Conservation (phyloP, 1,140 invertebrate genomes). For the Drosophila subobscura region DNA sequence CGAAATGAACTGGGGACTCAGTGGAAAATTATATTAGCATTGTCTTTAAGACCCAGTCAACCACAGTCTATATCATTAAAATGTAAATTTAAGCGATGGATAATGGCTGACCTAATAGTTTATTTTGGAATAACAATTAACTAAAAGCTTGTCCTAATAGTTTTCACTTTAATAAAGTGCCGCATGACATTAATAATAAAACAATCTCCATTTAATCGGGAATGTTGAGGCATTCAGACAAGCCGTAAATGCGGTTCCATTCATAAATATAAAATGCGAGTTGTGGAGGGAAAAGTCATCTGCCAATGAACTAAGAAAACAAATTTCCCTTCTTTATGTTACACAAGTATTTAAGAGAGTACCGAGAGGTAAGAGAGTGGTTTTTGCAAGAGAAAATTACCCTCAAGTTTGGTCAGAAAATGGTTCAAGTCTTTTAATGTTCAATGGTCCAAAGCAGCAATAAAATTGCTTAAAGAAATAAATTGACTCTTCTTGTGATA, state of each 20-base stretch:
- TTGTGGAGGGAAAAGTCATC: not conserved
- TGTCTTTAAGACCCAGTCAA: not conserved
- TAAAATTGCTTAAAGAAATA: not conserved
- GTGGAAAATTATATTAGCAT: not conserved
- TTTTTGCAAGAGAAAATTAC: conserved; percentile 1
- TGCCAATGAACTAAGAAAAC: not conserved
- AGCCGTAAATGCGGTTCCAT: conserved; percentile 16
- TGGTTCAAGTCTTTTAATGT: not conserved
- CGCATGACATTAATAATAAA: conserved; percentile 9
- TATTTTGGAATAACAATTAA: too few species aligned
- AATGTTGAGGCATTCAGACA: not conserved
- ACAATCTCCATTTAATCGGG: conserved; percentile 16
- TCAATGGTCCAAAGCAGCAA: not conserved
- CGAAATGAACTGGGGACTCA: not conserved
- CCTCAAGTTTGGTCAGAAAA: not conserved
- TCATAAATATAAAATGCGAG: conserved; percentile 27
- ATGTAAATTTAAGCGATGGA: too few species aligned
- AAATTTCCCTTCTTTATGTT: conserved; percentile 22
- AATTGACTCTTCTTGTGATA: too few species aligned
- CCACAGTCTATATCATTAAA: too few species aligned
- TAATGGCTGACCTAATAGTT: too few species aligned
- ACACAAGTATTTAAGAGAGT: conserved; percentile 59
- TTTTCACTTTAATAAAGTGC: conserved; percentile 13
- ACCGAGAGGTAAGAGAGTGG: not conserved
- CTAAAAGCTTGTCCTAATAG: not conserved